Percentiles rank a stretch among this genome's conserved stretches.
Conservation (phyloP, 1,140 invertebrate genomes). For the Drosophila quadrilineata region DNA sequence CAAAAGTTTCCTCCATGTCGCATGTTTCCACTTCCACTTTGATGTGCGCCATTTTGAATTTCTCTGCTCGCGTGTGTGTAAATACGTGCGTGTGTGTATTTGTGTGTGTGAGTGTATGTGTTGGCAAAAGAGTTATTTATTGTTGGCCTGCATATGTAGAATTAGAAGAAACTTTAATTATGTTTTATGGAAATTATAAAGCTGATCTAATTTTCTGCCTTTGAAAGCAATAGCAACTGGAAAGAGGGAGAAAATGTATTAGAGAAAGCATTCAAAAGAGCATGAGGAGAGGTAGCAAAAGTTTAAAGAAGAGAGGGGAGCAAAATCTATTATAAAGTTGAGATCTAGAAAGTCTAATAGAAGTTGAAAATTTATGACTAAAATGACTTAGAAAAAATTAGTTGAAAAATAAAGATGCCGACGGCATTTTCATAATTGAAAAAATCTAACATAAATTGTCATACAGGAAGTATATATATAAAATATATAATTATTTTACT, state of each 20-base stretch:
- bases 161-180: constrained; percentile 40
- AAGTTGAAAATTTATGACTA: no score
- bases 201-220: constrained; percentile 31
- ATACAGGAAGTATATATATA: no score
- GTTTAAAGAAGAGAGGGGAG: no score
- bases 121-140: constrained; percentile 53
- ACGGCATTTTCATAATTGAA: no score
- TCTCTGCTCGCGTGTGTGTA: constrained; percentile 4
- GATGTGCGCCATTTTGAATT: constrained; percentile 71
- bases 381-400: no score
- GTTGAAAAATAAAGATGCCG: no score
- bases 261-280: no score
- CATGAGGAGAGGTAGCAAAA: no score
- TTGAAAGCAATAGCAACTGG: background rate
- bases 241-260: background rate
- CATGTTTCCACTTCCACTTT: constrained; percentile 52
- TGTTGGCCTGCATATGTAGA: constrained; percentile 22
- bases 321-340: no score
- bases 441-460: no score
- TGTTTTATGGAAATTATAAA: constrained; percentile 34
- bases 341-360: no score
- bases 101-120: constrained; percentile 12
- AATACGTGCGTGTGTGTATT: constrained; percentile 2
- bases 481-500: no score
- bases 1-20: constrained; percentile 68